phyloP scores from a whole-genome alignment of 2,797 vertebrate genomes.

The Tinamus major region DNA sequence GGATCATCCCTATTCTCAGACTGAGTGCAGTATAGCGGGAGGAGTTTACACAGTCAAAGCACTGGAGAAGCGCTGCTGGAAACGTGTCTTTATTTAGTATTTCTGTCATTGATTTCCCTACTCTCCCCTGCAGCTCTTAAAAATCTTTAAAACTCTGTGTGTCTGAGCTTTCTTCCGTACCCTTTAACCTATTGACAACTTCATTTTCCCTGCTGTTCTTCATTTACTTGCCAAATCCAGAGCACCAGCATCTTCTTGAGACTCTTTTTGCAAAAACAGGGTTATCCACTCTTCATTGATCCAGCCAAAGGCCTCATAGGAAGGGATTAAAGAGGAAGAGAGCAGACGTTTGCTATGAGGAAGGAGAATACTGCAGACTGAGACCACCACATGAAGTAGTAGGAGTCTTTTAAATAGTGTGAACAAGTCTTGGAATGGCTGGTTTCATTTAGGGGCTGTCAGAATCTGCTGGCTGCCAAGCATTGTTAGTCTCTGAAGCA shows the following conservation, averaged over 20 bases:
- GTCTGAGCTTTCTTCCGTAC: not conserved
- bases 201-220: not conserved
- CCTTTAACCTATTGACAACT: not conserved
- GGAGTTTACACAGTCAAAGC: not conserved
- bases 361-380: not conserved
- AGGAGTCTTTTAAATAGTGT: not conserved
- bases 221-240: not conserved
- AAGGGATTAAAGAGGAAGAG: not conserved
- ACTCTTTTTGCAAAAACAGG: not conserved
- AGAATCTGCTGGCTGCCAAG: rapidly evolving
- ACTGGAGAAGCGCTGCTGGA: not conserved
- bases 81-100: not conserved
- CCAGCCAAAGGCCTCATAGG: not conserved
- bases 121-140: not conserved
- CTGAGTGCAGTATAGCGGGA: not conserved
- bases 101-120: not conserved
- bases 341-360: not conserved
- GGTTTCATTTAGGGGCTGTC: not conserved
- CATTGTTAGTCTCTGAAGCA: not conserved
- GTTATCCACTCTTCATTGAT: not conserved
- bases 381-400: not conserved
- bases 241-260: not conserved
- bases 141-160: not conserved
- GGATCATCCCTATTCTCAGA: not conserved
- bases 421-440: not conserved